Evolutionary conservation across 30 jellyfish, hydroid and myxozoan genomes (phyloP), one percentile per base, ranked within the genome.

Genomic region (Sanderia malayensis): DNA sequence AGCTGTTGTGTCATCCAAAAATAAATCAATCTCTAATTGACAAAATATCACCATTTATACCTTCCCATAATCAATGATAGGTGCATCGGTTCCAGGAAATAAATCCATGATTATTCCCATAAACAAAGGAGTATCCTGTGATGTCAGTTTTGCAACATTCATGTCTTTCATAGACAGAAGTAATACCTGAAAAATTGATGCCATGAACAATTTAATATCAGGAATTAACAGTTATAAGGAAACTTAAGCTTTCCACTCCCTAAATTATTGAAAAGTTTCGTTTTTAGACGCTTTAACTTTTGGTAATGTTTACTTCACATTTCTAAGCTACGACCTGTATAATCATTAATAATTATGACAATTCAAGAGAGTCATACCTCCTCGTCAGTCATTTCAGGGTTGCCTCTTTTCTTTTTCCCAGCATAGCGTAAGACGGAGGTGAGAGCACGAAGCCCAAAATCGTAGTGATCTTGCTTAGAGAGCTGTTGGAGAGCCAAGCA

Each of bases 381-480:
- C 63, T 93, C 99, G 59, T 93, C 99, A 55, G 81, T 70, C 85
- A 93, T 70, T 34, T 95, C 77, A 18, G 99, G 96, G 57, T 76
- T 67, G 18, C 95, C 93, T 0, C 99, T 76, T 73, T 93, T 93
- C 94, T 93, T 93, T 66, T 77, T 85, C 77, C 99, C 99, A 44
- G 99, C 99, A 76, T 93, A 85, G 28, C 99, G 95, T 53, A 93
- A 74, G 65, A 93, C 94, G 0, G 99, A 93, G 24, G 99, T 93
- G 79, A 93, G 73, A 18, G 95, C 99, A 21, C 99, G 95, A 45
- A 93, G 83, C n/a, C 99, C 99, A 58, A 93, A 93, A 60, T 93
- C 99, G 78, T 93, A 93, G 72, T 93, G 99, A 68, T 93, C 99
- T 66, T 93, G 99, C 70, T 93, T 93, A 23, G 99, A 93, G 2